A percentile compares a stretch with the other conserved stretches of the same genome.
These are phyloP conservation scores for Phenganax subtilis DNA, from an alignment of 92 coral and sea anemone species.

Conservation along the genomic window DNA sequence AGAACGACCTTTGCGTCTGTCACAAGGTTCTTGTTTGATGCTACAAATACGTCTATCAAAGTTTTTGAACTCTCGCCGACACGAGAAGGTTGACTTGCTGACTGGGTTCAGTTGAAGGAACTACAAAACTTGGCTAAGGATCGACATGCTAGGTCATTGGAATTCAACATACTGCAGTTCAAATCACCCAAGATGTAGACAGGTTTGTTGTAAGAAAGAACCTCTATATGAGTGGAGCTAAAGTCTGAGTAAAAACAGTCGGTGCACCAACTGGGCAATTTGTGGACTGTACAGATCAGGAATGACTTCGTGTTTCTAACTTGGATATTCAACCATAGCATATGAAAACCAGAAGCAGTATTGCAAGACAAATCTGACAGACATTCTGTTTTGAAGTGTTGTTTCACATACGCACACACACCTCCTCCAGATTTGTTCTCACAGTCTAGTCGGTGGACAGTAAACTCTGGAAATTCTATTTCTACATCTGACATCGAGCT, in stretches of 20 bases:
- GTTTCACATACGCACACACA: no score
- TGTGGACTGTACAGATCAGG: not conserved
- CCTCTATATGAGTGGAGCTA: slow-evolving; percentile 29
- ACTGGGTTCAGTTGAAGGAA: slow-evolving; percentile 38
- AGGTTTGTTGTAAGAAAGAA: slow-evolving; percentile 36
- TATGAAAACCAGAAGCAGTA: slow-evolving; percentile 43
- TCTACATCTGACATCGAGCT: slow-evolving; percentile 32
- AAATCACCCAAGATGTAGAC: slow-evolving; percentile 47
- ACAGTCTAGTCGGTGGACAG: no score
- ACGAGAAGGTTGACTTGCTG: slow-evolving; percentile 30
- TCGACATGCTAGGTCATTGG: slow-evolving; percentile 39
- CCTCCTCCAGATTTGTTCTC: no score
- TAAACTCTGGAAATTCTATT: slow-evolving; percentile 40
- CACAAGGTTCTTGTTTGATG: slow-evolving; percentile 34
- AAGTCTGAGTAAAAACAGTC: not conserved
- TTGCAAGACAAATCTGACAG: slow-evolving; percentile 14
- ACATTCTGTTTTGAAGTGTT: no score
- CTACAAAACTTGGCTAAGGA: slow-evolving; percentile 35
- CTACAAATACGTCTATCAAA: slow-evolving; percentile 45
- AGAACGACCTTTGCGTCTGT: slow-evolving; percentile 40
- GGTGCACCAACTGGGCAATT: no score
- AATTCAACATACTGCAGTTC: slow-evolving; percentile 36
- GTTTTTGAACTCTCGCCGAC: slow-evolving; percentile 40
- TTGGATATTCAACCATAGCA: slow-evolving; percentile 51
- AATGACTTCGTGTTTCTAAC: slow-evolving; percentile 44